phyloP scores from a whole-genome alignment of 2,888 invertebrate genomes.

The Calliopum simillimum region DNA sequence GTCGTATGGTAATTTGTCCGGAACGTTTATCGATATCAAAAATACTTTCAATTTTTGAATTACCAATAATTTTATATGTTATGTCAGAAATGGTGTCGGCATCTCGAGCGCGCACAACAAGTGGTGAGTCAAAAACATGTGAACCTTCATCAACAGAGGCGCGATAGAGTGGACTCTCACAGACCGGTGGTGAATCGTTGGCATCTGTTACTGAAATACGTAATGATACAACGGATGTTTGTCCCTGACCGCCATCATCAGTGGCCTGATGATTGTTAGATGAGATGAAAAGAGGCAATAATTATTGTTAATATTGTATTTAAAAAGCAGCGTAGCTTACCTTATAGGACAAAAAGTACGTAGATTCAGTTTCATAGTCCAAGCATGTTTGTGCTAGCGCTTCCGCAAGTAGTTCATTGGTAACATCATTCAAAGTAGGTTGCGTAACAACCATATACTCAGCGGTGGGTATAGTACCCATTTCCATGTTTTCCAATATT shows the following conservation, averaged over 20 bases:
- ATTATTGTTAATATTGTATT: not conserved
- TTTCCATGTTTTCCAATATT: conserved; percentile 45
- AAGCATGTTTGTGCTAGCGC: conserved; percentile 76
- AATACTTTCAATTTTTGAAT: conserved; percentile 58
- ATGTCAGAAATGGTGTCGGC: conserved; percentile 85
- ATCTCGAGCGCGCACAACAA: conserved; percentile 80
- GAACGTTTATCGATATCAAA: conserved; percentile 64
- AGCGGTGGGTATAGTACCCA: conserved; percentile 58
- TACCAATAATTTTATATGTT: conserved; percentile 71
- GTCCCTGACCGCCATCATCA: conserved; percentile 85
- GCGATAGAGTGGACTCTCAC: conserved; percentile 80
- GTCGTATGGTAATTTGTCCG: conserved; percentile 64
- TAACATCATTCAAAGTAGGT: conserved; percentile 46
- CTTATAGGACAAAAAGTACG: conserved; percentile 86
- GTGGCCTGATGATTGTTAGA: conserved; percentile 74
- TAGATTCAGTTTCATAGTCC: conserved; percentile 84
- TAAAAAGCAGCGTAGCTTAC: conserved; percentile 66
- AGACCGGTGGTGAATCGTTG: conserved; percentile 90
- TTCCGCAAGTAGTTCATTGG: conserved; percentile 45
- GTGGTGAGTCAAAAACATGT: conserved; percentile 83
- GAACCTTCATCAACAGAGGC: conserved; percentile 90
- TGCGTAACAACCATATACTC: conserved; percentile 59
- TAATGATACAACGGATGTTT: conserved; percentile 81
- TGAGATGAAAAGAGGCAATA: conserved; percentile 33
- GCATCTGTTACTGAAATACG: conserved; percentile 84